Base-by-base conservation (phyloP, 1,140 invertebrate genomes). In the Ceratina japonica region DNA sequence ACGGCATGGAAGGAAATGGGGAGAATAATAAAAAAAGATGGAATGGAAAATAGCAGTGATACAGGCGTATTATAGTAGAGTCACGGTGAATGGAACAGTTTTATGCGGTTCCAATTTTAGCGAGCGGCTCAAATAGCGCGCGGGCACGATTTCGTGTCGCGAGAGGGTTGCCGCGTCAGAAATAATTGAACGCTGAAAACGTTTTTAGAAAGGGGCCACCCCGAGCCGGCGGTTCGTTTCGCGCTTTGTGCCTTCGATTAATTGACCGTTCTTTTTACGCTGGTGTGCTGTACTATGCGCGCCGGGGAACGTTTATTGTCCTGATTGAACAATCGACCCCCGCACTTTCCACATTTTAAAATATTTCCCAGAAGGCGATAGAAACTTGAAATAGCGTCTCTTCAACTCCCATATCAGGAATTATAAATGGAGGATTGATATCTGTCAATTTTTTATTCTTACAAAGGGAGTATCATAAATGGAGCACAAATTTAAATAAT, bases 71-170 rank as follows among this genome's bases (percentile, higher is more conserved):
- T 84, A 79, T 78, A n/a, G n/a, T n/a, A 68, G 51, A 18, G 20
- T 31, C 27, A 44, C 15, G 37, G 56, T 61, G 63, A 84, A 77
- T 65, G 72, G 68, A 70, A 61, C 70, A 73, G 71, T 75, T 80
- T 79, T 80, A 66, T 71, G 71, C 66, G 71, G 70, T 80, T 75
- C 49, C 52, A 72, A 79, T 83, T 83, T 83, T 81, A 70, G 31
- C 52, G 63, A 69, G 66, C 27, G 37, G 63, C 51, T 52, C 69
- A 63, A 73, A 79, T 65, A 37, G 56, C 54, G 44, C 2, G 24
- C 49, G 18, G 44, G 58, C 22, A 31, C 64, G 44, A 61, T 65
- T 73, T 58, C 54, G 56, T 13, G 15, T 68, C 51, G 68, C 51
- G 65, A 37, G 24, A 20, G 52, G 31, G 22, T 54, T 44, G 18